Evolutionary conservation across 2,113 vertebrate species (phyloP).

Genomic region (Sinocyclocheilus maitianheensis): DNA sequence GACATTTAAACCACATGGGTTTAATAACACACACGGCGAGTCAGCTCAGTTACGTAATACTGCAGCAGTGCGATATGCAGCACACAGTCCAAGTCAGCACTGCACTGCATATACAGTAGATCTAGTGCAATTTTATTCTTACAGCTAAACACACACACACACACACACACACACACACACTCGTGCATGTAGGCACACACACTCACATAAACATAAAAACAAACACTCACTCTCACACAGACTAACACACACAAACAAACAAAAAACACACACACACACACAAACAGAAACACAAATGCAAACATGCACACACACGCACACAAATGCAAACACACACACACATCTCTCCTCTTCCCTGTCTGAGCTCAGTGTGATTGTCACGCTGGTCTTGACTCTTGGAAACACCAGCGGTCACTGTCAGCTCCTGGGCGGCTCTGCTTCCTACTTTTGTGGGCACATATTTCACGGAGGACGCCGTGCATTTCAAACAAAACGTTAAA

Average conservation of each 20-base stretch:
- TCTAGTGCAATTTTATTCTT: not conserved
- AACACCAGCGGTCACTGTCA: not conserved
- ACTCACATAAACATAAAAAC: not conserved
- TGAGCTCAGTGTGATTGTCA: not conserved
- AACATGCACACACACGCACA: not conserved
- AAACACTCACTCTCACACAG: not conserved
- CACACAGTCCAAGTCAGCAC: not conserved
- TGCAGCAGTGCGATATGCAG: slow-evolving; percentile 51
- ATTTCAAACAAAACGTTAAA: slow-evolving; percentile 15
- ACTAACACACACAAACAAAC: not conserved
- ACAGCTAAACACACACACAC: not conserved
- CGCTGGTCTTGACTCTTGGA: not conserved
- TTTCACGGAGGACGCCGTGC: slow-evolving; percentile 9
- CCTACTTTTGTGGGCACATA: slow-evolving; percentile 52
- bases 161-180: not conserved
- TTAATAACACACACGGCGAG: slow-evolving; percentile 15
- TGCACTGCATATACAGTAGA: not conserved
- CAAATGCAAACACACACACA: not conserved
- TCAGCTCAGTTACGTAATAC: slow-evolving; percentile 58
- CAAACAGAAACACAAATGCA: not conserved
- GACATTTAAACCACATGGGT: slow-evolving; percentile 64
- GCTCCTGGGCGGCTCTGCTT: slow-evolving; percentile 40
- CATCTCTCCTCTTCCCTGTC: not conserved
- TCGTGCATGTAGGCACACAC: not conserved
- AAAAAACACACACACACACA: not conserved